These are phyloP conservation scores for Sebastes matsubarae DNA, from an alignment of 2,797 vertebrate species.

Conservation along the genomic window DNA sequence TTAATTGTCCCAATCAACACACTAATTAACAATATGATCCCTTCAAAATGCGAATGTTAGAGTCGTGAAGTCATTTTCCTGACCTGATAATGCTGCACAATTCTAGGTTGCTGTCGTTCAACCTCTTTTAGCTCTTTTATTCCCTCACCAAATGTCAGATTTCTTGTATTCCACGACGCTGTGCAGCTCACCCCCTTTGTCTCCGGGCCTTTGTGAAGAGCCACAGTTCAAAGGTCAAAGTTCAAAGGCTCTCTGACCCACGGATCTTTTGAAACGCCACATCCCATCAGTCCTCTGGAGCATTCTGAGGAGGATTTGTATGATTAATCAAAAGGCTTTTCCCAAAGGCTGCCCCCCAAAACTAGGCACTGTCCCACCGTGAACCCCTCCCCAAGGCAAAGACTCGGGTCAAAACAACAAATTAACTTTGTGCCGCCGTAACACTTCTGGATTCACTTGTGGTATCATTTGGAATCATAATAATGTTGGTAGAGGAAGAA, in stretches of 20 bases:
- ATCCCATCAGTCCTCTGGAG: constrained; percentile 75
- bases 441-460: constrained; percentile 10
- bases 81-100: not conserved
- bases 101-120: not conserved
- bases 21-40: constrained; percentile 2
- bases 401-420: constrained; percentile 31
- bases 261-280: constrained; percentile 74
- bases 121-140: not conserved
- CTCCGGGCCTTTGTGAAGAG: constrained; percentile 63
- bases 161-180: not conserved
- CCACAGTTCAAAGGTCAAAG: constrained; percentile 70
- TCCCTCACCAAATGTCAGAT: not conserved
- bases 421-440: constrained; percentile 17
- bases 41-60: not conserved
- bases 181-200: constrained; percentile 53
- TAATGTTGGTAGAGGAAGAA: not conserved
- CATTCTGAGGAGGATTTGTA: constrained; percentile 67
- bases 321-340: constrained; percentile 68
- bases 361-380: not conserved
- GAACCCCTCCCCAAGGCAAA: constrained; percentile 1
- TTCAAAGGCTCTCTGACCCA: constrained; percentile 77
- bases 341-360: constrained; percentile 20
- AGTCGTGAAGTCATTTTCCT: not conserved
- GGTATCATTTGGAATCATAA: not conserved
- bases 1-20: not conserved